Evolutionary conservation across 2,888 invertebrate species (phyloP), one percentile per base, ranked within the genome.

Genomic region (Eupeodes latifasciatus): DNA sequence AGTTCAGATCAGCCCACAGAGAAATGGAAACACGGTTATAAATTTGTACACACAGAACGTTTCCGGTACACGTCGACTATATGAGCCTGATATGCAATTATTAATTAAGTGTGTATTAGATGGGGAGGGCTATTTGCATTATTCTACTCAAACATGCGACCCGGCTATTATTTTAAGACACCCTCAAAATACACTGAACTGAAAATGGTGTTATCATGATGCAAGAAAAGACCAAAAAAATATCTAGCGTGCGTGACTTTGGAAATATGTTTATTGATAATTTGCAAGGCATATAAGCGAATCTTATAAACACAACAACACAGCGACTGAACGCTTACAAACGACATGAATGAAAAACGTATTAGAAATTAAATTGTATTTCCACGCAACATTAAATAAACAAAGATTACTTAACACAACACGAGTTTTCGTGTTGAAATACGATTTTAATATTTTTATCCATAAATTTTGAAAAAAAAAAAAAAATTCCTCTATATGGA

Each of bases 91-190:
- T 82, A 78, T 74, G 74, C 74, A 76, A 57, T 78, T 85, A 85
- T 78, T 85, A 85, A 85, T 85, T 78, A 81, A 75, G 67, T 67
- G 53, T 44, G 53, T 82, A 61, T 82, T 62, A 78, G 36, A 34
- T 12, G 49, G 19, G 49, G 14, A 12, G 53, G 62, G 5, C n/a
- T 14, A 75, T 51, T 16, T 74, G 16, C 66, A 55, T 69, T 55
- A 75, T 64, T 84, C 59, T 27, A n/a, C 36, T 53, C 12, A 10
- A 51, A 40, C 84, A 84, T 62, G 80, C 84, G 14, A 83, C 19
- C 36, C 36, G 27, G n/a, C 80, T 79, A 44, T 59, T 72, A 72
- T 72, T 47, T 72, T 59, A 7, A 72, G 72, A 40, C 66, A 47
- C 51, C 16, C 19, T 16, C n/a, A 12, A 9, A n/a, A 36, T 71